Conservation (phyloP, 1,140 invertebrate species). For the Ericerus pela region DNA sequence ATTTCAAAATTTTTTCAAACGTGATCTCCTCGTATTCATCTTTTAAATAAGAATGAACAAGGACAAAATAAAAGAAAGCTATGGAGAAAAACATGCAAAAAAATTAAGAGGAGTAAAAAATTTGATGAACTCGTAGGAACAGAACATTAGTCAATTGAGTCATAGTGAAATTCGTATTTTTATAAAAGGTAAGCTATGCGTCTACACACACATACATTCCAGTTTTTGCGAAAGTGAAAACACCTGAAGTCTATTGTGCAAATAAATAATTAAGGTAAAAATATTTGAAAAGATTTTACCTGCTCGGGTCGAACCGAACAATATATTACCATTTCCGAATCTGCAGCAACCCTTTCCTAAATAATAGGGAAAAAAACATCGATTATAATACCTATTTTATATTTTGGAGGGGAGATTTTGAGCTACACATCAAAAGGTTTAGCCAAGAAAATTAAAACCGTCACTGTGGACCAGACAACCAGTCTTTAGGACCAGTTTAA, state of each 20-base stretch:
- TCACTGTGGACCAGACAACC: background rate
- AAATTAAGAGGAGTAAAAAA: no score
- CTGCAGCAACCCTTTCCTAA: background rate
- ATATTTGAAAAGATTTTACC: background rate
- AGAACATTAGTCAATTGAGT: no score
- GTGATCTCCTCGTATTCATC: no score
- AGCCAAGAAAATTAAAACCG: conserved; percentile 3
- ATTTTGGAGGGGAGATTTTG: background rate
- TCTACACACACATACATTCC: background rate
- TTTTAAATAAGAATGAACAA: no score
- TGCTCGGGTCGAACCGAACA: background rate
- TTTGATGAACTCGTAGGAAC: no score
- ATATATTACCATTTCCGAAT: conserved; percentile 10
- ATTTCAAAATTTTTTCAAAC: no score
- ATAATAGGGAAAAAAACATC: background rate
- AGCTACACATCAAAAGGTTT: background rate
- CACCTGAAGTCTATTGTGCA: background rate
- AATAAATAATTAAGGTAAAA: background rate
- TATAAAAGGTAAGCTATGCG: no score
- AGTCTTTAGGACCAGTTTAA: conserved; percentile 6
- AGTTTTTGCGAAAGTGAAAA: conserved; percentile 6
- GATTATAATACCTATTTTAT: background rate
- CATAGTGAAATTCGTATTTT: background rate
- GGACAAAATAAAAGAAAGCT: no score
- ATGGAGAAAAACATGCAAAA: no score